Conservation (phyloP, 1,140 invertebrate genomes). For the Meteorus sp. region DNA sequence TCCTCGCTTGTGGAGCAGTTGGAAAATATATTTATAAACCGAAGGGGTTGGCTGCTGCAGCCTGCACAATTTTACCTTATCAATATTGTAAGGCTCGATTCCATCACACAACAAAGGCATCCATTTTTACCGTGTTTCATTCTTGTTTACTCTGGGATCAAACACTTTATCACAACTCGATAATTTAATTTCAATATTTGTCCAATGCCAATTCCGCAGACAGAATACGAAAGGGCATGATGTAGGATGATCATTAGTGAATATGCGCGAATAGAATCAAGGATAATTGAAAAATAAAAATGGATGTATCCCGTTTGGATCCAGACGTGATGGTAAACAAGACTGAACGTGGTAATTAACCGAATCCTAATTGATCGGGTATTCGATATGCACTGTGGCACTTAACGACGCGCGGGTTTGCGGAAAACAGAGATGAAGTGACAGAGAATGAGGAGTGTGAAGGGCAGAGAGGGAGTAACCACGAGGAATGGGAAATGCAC, state of each 20-base stretch:
- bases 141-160: background rate
- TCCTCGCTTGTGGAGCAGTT: background rate
- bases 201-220: too few relatives aligned
- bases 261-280: too few relatives aligned
- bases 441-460: background rate
- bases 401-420: background rate
- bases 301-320: background rate
- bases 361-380: slow-evolving; percentile 22
- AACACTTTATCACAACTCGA: too few relatives aligned
- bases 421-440: background rate
- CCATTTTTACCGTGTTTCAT: background rate
- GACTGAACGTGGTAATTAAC: slow-evolving; percentile 19
- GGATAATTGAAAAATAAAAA: background rate
- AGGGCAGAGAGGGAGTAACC: slow-evolving; percentile 12
- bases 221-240: too few relatives aligned
- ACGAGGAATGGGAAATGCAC: slow-evolving; percentile 8
- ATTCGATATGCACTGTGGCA: slow-evolving; percentile 18
- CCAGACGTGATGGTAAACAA: background rate
- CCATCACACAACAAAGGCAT: background rate
- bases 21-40: slow-evolving; percentile 7
- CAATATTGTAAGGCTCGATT: background rate
- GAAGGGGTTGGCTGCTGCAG: background rate
- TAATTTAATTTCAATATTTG: too few relatives aligned
- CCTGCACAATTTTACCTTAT: slow-evolving; percentile 3
- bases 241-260: too few relatives aligned